phyloP scores from a whole-genome alignment of 1,140 invertebrate genomes.

The Drosophila albomicans region DNA sequence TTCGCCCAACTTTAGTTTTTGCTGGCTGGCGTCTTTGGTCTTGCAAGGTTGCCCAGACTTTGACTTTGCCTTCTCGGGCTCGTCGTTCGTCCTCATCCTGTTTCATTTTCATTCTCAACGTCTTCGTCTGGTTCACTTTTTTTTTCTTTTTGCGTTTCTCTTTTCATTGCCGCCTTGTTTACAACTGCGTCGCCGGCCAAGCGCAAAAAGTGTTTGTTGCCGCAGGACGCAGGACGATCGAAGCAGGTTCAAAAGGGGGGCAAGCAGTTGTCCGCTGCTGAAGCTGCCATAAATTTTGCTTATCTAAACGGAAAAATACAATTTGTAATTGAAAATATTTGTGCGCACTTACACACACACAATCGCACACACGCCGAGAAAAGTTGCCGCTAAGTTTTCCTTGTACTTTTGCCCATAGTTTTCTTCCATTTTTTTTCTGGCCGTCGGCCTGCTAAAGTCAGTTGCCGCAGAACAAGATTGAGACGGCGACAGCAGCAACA shows the following conservation, averaged over 20 bases:
- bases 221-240: constrained; percentile 65
- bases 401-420: constrained; percentile 18
- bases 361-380: not conserved
- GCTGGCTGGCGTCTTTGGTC: constrained; percentile 38
- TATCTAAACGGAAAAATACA: constrained; percentile 82
- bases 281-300: constrained; percentile 78
- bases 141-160: constrained; percentile 2
- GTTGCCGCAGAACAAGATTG: not conserved
- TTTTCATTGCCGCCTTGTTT: constrained; percentile 61
- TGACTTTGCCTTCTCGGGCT: not conserved
- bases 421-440: constrained; percentile 26
- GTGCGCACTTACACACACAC: constrained; percentile 43
- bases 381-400: constrained; percentile 52
- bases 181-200: constrained; percentile 75
- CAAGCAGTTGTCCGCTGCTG: constrained; percentile 22
- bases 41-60: constrained; percentile 19
- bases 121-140: constrained; percentile 8
- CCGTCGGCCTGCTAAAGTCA: not conserved
- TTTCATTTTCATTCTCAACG: constrained; percentile 25
- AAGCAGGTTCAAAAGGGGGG: constrained; percentile 10
- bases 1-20: constrained; percentile 20
- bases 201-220: constrained; percentile 77
- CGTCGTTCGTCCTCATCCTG: constrained; percentile 35
- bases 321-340: constrained; percentile 83
- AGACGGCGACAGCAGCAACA: not conserved